Base-by-base conservation (phyloP, 2,888 invertebrate species). In the Platypus cylindrus region DNA sequence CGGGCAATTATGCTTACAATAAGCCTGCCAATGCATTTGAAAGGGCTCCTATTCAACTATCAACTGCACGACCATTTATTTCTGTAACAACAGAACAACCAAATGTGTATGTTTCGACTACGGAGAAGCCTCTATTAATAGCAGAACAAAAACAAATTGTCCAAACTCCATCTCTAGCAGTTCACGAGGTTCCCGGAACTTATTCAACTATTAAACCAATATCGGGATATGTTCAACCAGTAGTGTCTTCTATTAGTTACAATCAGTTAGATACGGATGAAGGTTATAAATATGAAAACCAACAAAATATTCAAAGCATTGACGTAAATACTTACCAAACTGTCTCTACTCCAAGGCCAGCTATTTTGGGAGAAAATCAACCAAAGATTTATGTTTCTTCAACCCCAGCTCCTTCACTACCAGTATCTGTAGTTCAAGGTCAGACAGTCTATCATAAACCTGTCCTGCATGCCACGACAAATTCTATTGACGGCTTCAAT, bases 91-190 rank as follows among this genome's bases (percentile, higher is more conserved):
- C 35, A 2, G 30, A 17, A 16, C 17, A 34, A 22, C 36, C 32
- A 3, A 32, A 36, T 14, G 27, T 32, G 8, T 40, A 37, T 23
- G 31, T 37, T 47, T 52, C 3, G 43, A 49, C 64, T 1, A 60
- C 63, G 1, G 62, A 62, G 32, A 54, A 50, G 34, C 64, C 65
- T 8, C 60, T 64, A 50, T 60, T 59, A 2, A 48, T 62, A 33
- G 62, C 24, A 11, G 7, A 34, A 30, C 7, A 22, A 7, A 17
- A 11, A 3, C 9, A 12, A 31, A 46, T 59, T 22, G 55, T 62
- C 40, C 32, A 29, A 7, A 32, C 39, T 34, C 42, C 36, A 12
- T 8, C 4, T 5, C 16, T 37, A 15, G 16, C 17, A 15, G 32
- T 36, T 17, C 24, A 36, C 18, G 36, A 40, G 17, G 32, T 14